Base-by-base conservation (phyloP, 1,140 invertebrate species). In the Drosophila pandora region DNA sequence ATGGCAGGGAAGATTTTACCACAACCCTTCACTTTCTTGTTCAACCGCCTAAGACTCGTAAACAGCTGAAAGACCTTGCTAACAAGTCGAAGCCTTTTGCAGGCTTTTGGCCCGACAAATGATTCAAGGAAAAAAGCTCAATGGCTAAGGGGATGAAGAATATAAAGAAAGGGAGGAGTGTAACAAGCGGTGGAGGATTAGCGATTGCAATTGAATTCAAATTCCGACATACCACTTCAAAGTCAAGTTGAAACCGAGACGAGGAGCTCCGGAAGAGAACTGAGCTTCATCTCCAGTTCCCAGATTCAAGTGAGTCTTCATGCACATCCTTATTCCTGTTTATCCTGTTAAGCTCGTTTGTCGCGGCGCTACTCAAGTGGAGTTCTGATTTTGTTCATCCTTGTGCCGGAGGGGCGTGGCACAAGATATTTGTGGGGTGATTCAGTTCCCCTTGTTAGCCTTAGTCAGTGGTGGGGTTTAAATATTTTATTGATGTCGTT, bases 401-500 rank as follows among this genome's bases (percentile, higher is more conserved):
- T n/a, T 0, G 1, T 23, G 0, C 13, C 5, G 1, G 0, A 1
- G 28, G 28, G 59, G 59, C 48, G 48, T 68, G 64, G 28, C 13
- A 25, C 39, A 65, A 65, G 64, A 64, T 57, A 62, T 65, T 30
- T 23, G 57, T 48, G 12, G 34, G 39, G 62, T 43, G 32, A 60
- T 49, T 65, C 17, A 13, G 43, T 47, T 45, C 43, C n/a, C 45
- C 43, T 59, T 64, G 10, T 25, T 23, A 64, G 53, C 67, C 58
- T 12, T 53, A 57, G 71, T 80, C 68, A 62, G 49, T 53, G 17
- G 53, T 41, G 9, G 25, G 37, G n/a, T 52, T 65, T 52, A 77
- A 85, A 85, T 85, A 85, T 85, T 85, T 85, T 85, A 85, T 85
- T 85, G 76, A 77, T 84, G 81, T 84, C 81, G 77, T 84, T 85